phyloP scores from a whole-genome alignment of 2,888 invertebrate species.

The Escarpia spicata region DNA sequence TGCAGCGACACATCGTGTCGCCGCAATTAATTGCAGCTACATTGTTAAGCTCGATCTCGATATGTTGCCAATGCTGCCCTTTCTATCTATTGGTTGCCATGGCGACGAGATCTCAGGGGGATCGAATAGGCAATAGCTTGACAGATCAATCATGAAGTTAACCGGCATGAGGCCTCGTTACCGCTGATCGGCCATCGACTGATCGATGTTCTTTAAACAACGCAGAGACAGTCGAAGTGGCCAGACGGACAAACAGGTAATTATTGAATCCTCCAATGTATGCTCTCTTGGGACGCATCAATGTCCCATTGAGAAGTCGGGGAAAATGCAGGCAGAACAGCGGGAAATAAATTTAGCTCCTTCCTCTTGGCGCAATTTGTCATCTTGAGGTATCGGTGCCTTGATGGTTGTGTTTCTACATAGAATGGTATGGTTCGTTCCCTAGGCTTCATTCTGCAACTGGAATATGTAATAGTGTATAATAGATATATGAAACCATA shows the following conservation, averaged over 20 bases:
- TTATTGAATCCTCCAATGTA: not conserved
- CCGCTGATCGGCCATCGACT: not conserved
- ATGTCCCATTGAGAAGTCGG: not conserved
- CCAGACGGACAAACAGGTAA: not conserved
- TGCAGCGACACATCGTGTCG: not conserved
- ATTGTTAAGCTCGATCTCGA: conserved; percentile 3
- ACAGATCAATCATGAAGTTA: conserved; percentile 1
- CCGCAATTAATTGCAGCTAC: not conserved
- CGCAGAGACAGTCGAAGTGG: not conserved
- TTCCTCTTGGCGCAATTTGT: not conserved
- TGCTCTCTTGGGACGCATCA: not conserved
- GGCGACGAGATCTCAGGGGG: not conserved
- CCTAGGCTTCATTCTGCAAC: too few species aligned
- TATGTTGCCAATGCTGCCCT: conserved; percentile 16
- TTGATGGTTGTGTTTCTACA: not conserved
- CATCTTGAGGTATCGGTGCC: not conserved
- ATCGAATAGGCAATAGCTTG: not conserved
- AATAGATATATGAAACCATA: too few species aligned
- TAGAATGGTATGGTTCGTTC: not conserved
- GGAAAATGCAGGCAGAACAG: not conserved
- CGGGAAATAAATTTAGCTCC: not conserved
- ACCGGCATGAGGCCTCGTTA: not conserved
- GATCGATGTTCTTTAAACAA: not conserved
- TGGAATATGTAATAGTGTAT: too few species aligned
- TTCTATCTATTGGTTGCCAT: not conserved